Conservation (phyloP, 2,113 vertebrate species). For the Brachypteracias leptosomus region DNA sequence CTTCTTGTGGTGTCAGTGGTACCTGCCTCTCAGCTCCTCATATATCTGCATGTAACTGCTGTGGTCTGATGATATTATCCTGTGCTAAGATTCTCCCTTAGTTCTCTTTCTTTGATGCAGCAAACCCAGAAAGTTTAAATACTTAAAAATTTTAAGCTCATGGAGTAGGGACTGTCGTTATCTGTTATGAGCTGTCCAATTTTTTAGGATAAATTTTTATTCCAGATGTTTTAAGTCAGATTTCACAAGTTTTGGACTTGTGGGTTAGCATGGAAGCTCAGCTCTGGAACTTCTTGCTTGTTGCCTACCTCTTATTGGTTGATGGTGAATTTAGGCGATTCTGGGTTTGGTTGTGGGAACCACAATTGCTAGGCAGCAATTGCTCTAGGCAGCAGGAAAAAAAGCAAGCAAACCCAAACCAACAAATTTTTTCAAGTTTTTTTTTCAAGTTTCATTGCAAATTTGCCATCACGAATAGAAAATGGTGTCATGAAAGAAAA, state of each 20-base stretch:
- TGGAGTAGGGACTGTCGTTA: background rate
- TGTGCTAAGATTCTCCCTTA: background rate
- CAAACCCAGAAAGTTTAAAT: background rate
- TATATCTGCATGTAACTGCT: background rate
- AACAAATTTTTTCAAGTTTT: too few species aligned
- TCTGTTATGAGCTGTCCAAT: background rate
- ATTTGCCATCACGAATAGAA: too few species aligned
- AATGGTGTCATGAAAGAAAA: background rate
- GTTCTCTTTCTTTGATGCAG: background rate
- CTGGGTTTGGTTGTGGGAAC: background rate
- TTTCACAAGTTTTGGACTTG: background rate
- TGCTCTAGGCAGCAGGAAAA: background rate
- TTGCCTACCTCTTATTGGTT: background rate
- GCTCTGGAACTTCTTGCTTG: background rate
- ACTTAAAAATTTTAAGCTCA: background rate
- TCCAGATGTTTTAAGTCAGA: background rate
- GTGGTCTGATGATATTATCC: background rate
- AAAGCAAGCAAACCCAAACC: background rate
- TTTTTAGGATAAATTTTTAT: background rate
- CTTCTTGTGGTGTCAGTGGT: background rate
- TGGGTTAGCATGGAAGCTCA: background rate
- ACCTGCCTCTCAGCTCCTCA: background rate
- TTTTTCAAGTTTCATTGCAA: background rate
- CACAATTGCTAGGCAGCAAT: too few species aligned
- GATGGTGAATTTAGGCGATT: background rate